phyloP scores from a whole-genome alignment of 2,888 invertebrate species.

The Sialis lutaria region DNA sequence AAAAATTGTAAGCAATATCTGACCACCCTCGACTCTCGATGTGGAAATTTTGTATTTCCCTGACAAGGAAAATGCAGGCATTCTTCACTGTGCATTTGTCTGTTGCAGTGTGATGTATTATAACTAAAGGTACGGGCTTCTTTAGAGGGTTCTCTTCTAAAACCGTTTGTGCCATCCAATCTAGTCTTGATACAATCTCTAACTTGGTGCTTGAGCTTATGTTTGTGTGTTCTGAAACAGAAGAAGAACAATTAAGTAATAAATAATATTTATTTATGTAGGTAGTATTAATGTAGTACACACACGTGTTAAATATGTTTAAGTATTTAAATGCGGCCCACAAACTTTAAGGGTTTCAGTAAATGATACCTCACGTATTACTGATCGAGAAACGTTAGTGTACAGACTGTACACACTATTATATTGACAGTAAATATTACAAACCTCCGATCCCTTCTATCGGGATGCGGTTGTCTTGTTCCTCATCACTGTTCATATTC shows the following conservation, averaged over 20 bases:
- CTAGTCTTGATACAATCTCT: conserved; percentile 33
- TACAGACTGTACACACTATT: no score
- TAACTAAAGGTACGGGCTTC: conserved; percentile 33
- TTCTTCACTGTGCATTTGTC: conserved; percentile 38
- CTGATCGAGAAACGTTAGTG: no score
- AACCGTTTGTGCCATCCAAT: conserved; percentile 43
- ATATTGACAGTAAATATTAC: no score
- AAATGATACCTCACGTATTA: background rate
- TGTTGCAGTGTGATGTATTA: conserved; percentile 48
- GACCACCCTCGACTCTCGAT: conserved; percentile 43
- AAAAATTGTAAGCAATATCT: conserved; percentile 62
- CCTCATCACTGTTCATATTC: no score
- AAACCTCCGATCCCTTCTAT: no score
- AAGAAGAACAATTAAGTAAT: background rate
- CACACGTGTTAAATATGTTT: no score
- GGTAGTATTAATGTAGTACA: background rate
- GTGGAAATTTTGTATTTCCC: conserved; percentile 48
- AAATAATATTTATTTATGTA: background rate
- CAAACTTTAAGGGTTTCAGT: background rate
- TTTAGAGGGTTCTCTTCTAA: conserved; percentile 16
- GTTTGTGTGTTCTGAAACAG: background rate
- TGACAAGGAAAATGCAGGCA: conserved; percentile 37
- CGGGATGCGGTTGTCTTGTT: no score
- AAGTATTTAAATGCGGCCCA: background rate
- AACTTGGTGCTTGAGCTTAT: conserved; percentile 18